Evolutionary conservation across 2,113 vertebrate genomes (phyloP).

Genomic region (Amblyopsis rosae): DNA sequence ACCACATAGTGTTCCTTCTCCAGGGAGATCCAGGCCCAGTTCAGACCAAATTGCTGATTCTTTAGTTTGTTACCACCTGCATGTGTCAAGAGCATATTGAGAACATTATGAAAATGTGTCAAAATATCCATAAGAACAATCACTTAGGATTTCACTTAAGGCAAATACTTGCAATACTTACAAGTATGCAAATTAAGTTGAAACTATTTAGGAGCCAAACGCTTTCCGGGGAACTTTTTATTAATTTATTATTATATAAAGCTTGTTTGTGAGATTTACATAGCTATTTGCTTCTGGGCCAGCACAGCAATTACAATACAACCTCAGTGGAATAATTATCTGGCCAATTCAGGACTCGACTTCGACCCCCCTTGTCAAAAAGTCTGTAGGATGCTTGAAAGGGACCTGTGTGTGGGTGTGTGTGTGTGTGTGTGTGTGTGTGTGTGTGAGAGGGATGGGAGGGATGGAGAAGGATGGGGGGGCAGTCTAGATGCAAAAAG

Average conservation of each 20-base stretch:
- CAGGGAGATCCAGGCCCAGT: constrained; percentile 96
- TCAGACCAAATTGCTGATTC: constrained; percentile 89
- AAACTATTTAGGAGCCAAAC: not conserved
- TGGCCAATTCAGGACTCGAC: constrained; percentile 31
- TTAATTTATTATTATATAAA: not conserved
- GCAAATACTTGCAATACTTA: not conserved
- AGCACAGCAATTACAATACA: constrained; percentile 8
- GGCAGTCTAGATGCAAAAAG: constrained; percentile 5
- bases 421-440: too few relatives aligned
- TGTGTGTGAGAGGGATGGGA: not conserved
- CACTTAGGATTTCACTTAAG: constrained; percentile 9
- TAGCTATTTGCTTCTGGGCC: constrained; percentile 10
- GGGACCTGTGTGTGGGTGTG: not conserved
- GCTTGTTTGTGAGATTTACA: not conserved
- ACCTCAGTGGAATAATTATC: constrained; percentile 24
- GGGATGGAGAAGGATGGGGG: not conserved
- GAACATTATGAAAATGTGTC: not conserved
- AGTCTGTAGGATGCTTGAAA: constrained; percentile 36
- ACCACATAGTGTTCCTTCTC: constrained; percentile 88
- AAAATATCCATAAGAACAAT: not conserved
- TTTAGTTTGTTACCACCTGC: constrained; percentile 90
- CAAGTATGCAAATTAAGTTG: not conserved
- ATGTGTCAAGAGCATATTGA: constrained; percentile 38
- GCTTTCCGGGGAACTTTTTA: too few relatives aligned
- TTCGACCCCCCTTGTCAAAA: constrained; percentile 24